Conservation (phyloP, 2,888 invertebrate species). For the Drosophila leonis region DNA sequence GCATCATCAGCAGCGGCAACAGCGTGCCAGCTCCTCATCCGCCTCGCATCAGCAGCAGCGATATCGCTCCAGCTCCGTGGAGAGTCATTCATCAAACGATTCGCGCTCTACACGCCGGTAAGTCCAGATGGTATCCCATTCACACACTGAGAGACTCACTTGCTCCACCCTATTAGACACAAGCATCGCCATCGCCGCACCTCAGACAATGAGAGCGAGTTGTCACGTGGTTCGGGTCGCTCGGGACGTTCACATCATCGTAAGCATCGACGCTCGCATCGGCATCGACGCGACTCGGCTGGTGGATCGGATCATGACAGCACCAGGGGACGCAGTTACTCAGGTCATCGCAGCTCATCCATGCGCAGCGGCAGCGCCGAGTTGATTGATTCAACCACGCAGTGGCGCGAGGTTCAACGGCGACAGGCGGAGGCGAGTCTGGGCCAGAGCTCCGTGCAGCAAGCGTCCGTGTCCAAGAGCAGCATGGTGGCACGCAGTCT, state of each 20-base stretch:
- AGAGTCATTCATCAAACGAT: conserved; percentile 95
- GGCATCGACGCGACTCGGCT: conserved; percentile 89
- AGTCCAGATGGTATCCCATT: conserved; percentile 44
- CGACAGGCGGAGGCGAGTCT: conserved; percentile 88
- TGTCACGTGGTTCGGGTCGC: conserved; percentile 93
- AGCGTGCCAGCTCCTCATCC: conserved; percentile 85
- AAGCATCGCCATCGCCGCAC: conserved; percentile 92
- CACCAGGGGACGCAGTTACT: conserved; percentile 86
- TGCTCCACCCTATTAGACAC: conserved; percentile 85
- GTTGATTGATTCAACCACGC: conserved; percentile 94
- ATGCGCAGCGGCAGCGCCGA: conserved; percentile 87
- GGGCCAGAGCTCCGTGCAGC: conserved; percentile 87
- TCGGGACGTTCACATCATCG: conserved; percentile 92
- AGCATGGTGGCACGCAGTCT: conserved; percentile 86
- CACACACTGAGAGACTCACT: not conserved
- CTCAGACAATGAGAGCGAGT: conserved; percentile 96
- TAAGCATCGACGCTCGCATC: conserved; percentile 89
- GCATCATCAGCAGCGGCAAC: conserved; percentile 73
- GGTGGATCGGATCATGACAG: conserved; percentile 90
- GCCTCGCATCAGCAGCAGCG: conserved; percentile 85
- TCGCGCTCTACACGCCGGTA: conserved; percentile 92
- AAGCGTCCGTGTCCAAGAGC: conserved; percentile 90
- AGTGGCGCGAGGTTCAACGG: conserved; percentile 95
- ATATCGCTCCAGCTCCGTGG: conserved; percentile 92
- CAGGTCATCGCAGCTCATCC: conserved; percentile 85